Conservation (phyloP, 2,797 vertebrate genomes). For the Cynopterus sphinx region DNA sequence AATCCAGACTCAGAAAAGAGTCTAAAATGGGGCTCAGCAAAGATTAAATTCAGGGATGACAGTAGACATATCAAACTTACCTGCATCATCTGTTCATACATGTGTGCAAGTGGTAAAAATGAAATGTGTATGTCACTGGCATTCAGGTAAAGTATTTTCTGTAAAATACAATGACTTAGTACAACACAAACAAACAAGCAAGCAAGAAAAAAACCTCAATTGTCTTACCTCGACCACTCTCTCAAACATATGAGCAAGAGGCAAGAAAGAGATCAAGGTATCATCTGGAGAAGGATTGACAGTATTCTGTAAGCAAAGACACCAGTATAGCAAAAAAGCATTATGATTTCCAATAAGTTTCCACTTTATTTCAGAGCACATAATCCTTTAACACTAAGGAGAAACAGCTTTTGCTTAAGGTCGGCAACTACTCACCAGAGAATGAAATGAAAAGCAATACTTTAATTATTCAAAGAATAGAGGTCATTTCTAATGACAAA, state of each 20-base stretch:
- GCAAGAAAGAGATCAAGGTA: constrained; percentile 95
- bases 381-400: background rate
- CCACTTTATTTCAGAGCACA: constrained; percentile 18
- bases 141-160: constrained; percentile 85
- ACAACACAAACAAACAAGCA: constrained; percentile 26
- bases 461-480: background rate
- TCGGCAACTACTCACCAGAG: background rate
- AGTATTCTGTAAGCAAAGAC: constrained; percentile 81
- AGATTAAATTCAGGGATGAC: fast-evolving
- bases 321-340: constrained; percentile 53
- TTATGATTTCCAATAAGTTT: constrained; percentile 3
- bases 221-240: constrained; percentile 93
- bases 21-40: background rate
- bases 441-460: background rate
- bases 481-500: background rate
- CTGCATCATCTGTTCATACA: constrained; percentile 90
- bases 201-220: background rate
- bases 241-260: constrained; percentile 98
- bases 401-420: background rate
- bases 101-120: constrained; percentile 90
- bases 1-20: background rate
- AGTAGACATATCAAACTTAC: constrained; percentile 79
- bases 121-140: constrained; percentile 87
- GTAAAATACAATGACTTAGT: constrained; percentile 77
- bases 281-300: constrained; percentile 86